These are phyloP conservation scores for Drosophila stalkeri DNA, from an alignment of 2,888 invertebrate species.

Conservation along the genomic window DNA sequence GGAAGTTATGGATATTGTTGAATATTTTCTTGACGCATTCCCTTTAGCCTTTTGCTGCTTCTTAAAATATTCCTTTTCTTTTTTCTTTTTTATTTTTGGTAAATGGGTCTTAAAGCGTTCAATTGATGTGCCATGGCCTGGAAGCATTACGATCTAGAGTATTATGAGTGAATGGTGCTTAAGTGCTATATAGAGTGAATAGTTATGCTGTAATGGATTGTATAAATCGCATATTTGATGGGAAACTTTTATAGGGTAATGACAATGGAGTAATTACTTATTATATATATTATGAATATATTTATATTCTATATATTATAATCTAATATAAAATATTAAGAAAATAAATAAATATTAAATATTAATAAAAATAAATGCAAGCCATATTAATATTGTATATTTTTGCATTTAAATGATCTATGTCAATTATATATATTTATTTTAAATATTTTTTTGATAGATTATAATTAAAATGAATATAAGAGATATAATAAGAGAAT, in stretches of 20 bases:
- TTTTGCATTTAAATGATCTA: too few species aligned
- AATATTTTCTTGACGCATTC: slow-evolving; percentile 6
- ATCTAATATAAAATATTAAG: too few species aligned
- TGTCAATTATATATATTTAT: too few species aligned
- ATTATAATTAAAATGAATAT: too few species aligned
- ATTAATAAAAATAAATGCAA: too few species aligned
- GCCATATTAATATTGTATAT: too few species aligned
- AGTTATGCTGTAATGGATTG: background rate
- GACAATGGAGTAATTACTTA: background rate
- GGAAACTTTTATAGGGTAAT: background rate
- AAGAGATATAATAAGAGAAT: too few species aligned
- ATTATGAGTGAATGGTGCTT: background rate
- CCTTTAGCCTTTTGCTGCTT: slow-evolving; percentile 20
- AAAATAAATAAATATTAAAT: too few species aligned
- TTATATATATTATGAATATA: too few species aligned
- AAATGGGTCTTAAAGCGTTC: slow-evolving; percentile 48
- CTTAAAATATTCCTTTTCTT: slow-evolving; percentile 23
- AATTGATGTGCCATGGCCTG: slow-evolving; percentile 8
- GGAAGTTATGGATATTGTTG: slow-evolving; percentile 27
- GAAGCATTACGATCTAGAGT: background rate
- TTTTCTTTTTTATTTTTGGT: background rate
- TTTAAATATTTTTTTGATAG: too few species aligned
- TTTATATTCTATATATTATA: too few species aligned
- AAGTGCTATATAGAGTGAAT: background rate
- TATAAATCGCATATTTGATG: background rate